phyloP scores from a whole-genome alignment of 2,888 invertebrate species.

The Eristalis pertinax region DNA sequence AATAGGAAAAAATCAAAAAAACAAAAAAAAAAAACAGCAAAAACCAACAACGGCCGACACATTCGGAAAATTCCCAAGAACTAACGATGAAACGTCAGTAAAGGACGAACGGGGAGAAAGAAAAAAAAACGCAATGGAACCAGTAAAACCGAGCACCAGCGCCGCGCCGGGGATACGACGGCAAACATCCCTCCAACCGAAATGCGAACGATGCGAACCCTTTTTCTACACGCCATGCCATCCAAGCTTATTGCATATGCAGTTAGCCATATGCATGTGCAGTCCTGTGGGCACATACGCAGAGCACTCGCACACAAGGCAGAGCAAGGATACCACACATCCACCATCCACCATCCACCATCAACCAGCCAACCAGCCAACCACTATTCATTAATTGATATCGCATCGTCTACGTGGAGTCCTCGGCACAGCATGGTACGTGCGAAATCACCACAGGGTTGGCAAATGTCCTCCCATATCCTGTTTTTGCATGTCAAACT shows the following conservation, averaged over 20 bases:
- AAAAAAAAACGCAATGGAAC: constrained; percentile 34
- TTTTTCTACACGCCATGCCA: constrained; percentile 40
- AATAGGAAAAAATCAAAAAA: no score
- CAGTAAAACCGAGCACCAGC: constrained; percentile 10
- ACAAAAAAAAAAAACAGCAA: constrained; percentile 15
- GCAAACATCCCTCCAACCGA: constrained; percentile 61
- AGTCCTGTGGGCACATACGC: constrained; percentile 33
- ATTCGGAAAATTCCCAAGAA: constrained; percentile 71
- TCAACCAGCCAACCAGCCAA: constrained; percentile 65
- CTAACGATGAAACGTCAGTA: constrained; percentile 71
- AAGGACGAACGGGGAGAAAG: constrained; percentile 33
- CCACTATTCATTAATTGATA: constrained; percentile 79
- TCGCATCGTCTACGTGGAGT: constrained; percentile 75
- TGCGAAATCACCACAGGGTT: constrained; percentile 70
- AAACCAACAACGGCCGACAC: constrained; percentile 62
- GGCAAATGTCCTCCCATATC: constrained; percentile 65
- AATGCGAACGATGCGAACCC: constrained; percentile 44
- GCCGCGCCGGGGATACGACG: constrained; percentile 6
- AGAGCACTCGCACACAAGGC: constrained; percentile 26
- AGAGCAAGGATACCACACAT: constrained; percentile 33
- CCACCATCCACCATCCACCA: constrained; percentile 43
- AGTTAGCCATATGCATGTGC: constrained; percentile 70
- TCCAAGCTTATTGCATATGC: constrained; percentile 59
- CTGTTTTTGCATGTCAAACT: constrained; percentile 63
- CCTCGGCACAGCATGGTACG: constrained; percentile 56